These are phyloP conservation scores for Lampris megalopsis DNA, from an alignment of 2,113 vertebrate species.

Conservation along the genomic window DNA sequence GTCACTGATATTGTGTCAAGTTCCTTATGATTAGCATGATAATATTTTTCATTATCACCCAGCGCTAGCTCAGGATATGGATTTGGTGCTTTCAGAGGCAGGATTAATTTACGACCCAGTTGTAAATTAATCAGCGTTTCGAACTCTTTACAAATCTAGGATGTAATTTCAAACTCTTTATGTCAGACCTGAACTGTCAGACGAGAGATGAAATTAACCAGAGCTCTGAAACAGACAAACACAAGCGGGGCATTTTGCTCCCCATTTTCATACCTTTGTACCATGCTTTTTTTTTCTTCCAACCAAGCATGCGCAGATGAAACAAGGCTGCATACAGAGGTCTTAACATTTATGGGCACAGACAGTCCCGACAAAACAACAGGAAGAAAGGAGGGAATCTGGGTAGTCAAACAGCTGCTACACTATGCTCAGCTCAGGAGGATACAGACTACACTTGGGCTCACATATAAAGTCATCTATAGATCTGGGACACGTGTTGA, in stretches of 20 bases:
- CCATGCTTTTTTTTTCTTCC: conserved; percentile 44
- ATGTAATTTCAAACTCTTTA: background rate
- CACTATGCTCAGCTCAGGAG: conserved; percentile 40
- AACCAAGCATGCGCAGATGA: conserved; percentile 53
- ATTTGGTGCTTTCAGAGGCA: conserved; percentile 19
- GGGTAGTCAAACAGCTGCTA: conserved; percentile 73
- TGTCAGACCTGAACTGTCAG: background rate
- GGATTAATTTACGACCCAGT: conserved; percentile 11
- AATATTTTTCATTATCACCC: too few relatives aligned
- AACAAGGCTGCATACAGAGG: conserved; percentile 17
- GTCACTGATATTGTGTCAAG: too few relatives aligned
- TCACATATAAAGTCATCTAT: conserved; percentile 16
- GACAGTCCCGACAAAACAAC: conserved; percentile 34
- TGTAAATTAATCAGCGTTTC: conserved; percentile 3
- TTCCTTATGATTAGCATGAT: too few relatives aligned
- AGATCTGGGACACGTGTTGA: background rate
- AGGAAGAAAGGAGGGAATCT: conserved; percentile 71
- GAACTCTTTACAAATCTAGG: background rate
- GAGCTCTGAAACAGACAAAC: conserved; percentile 8
- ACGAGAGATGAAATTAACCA: background rate
- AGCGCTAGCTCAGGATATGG: background rate
- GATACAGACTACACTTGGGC: conserved; percentile 25
- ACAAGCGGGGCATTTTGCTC: conserved; percentile 3
- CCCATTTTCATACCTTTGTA: background rate
- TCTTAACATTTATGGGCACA: conserved; percentile 15